These are phyloP conservation scores for Hydractinia echinata DNA, from an alignment of 30 jellyfish, hydroid and myxozoan species.

Conservation along the genomic window DNA sequence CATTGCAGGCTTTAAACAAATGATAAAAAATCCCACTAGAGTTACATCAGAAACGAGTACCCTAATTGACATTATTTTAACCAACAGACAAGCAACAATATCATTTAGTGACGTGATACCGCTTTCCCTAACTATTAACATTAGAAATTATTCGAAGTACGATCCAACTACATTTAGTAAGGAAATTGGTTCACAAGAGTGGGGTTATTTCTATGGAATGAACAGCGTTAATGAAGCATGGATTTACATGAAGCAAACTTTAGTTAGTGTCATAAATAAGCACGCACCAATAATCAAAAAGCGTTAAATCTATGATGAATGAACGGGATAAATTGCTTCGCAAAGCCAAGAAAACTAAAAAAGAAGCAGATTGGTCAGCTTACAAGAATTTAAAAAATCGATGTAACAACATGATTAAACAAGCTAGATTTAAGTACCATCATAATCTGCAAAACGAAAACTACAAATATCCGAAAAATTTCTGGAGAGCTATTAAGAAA, in stretches of 20 bases:
- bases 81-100: neutral
- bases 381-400: too few species aligned
- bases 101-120: neutral
- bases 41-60: too few species aligned
- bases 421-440: too few species aligned
- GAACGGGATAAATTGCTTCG: too few species aligned
- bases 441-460: too few species aligned
- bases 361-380: too few species aligned
- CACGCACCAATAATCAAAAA: too few species aligned
- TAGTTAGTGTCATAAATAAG: neutral
- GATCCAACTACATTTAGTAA: neutral
- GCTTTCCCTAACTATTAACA: neutral
- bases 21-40: neutral
- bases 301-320: too few species aligned
- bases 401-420: too few species aligned
- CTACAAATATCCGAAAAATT: too few species aligned
- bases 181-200: slow-evolving; percentile 4
- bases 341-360: too few species aligned
- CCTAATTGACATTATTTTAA: neutral
- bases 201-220: neutral
- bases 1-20: slow-evolving; percentile 2
- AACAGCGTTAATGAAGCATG: neutral
- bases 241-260: neutral
- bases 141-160: neutral
- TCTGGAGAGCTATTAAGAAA: too few species aligned